Percentiles rank a stretch among this genome's conserved stretches.
Conservation (phyloP, 2,113 vertebrate species). For the Saguinus midas region DNA sequence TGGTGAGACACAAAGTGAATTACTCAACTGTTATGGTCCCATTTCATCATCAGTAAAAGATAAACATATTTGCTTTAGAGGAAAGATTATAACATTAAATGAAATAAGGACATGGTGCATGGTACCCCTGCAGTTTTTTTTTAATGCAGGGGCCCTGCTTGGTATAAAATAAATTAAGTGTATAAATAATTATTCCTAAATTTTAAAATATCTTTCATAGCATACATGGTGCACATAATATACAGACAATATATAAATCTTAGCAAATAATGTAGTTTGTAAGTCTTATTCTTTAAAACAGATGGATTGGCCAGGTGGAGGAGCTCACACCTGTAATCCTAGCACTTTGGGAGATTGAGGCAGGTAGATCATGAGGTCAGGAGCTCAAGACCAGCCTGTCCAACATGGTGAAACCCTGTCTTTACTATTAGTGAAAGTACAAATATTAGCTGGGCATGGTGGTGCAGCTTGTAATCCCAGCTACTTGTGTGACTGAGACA, state of each 20-base stretch:
- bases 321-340: too few relatives aligned
- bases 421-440: too few relatives aligned
- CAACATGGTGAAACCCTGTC: too few relatives aligned
- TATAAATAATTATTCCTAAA: neutral
- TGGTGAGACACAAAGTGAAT: neutral
- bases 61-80: neutral
- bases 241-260: neutral
- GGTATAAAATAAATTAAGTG: neutral
- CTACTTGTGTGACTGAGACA: too few relatives aligned
- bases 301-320: neutral
- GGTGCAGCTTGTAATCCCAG: too few relatives aligned
- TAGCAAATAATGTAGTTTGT: neutral
- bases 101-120: neutral
- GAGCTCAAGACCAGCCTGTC: too few relatives aligned
- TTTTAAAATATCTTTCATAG: neutral
- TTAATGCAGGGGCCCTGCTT: neutral
- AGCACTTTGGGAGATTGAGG: too few relatives aligned
- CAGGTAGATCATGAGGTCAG: too few relatives aligned
- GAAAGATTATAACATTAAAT: neutral
- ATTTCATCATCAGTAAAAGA: neutral
- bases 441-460: too few relatives aligned
- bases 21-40: neutral
- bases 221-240: neutral
- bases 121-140: neutral
- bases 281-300: neutral